phyloP scores from a whole-genome alignment of 2,797 vertebrate genomes.

The Typhlichthys eigenmanni region DNA sequence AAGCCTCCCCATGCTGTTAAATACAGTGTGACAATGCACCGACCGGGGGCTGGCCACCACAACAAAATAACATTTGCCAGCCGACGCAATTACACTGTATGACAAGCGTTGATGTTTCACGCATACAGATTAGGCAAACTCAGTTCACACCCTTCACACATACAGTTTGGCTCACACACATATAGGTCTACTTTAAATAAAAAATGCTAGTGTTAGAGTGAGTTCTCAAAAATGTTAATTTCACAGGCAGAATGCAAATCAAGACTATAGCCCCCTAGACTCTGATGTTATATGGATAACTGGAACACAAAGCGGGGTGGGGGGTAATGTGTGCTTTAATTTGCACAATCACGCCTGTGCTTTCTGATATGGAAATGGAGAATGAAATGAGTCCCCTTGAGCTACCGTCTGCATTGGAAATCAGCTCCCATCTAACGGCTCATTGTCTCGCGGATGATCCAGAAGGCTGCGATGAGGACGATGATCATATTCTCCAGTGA shows the following conservation, averaged over 20 bases:
- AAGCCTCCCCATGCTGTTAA: conserved; percentile 35
- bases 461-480: conserved; percentile 48
- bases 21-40: conserved; percentile 49
- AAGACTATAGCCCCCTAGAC: conserved; percentile 28
- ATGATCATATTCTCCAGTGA: conserved; percentile 48
- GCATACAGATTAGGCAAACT: conserved; percentile 5
- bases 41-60: conserved; percentile 41
- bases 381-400: conserved; percentile 49
- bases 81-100: conserved; percentile 22
- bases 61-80: conserved; percentile 53
- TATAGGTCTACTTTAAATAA: neutral
- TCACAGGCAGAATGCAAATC: conserved; percentile 38
- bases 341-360: conserved; percentile 71
- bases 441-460: conserved; percentile 60
- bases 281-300: conserved; percentile 55
- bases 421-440: conserved; percentile 51
- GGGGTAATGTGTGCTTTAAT: conserved; percentile 66
- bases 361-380: conserved; percentile 65
- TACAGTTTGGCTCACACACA: neutral
- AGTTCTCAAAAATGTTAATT: conserved; percentile 31
- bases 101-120: conserved; percentile 1
- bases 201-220: conserved; percentile 11
- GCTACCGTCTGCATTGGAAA: conserved; percentile 60
- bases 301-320: conserved; percentile 26
- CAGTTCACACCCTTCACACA: conserved; percentile 10